These are phyloP conservation scores for Sycon ciliatum DNA, from an alignment of 37 sponge, comb jelly and placozoan genomes.

Conservation along the genomic window DNA sequence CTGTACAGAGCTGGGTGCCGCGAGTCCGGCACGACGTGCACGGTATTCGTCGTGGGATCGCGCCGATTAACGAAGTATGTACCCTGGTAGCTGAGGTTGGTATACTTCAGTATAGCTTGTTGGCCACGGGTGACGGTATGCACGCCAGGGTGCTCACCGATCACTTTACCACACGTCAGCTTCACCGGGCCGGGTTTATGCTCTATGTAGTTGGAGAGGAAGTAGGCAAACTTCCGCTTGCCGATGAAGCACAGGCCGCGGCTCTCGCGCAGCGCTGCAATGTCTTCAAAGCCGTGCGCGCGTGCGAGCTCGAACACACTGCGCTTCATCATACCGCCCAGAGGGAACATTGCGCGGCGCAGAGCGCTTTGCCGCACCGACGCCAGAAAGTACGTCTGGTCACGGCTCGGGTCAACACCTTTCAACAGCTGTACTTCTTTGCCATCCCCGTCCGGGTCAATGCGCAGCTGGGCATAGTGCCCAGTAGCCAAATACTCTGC, in stretches of 20 bases:
- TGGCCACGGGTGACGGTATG: slow-evolving; percentile 59
- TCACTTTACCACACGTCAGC: slow-evolving; percentile 27
- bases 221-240: slow-evolving; percentile 42
- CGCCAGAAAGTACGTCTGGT: slow-evolving; percentile 79
- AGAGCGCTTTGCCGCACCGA: slow-evolving; percentile 22
- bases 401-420: slow-evolving; percentile 54
- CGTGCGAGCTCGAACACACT: slow-evolving; percentile 56
- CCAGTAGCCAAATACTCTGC: slow-evolving; percentile 66
- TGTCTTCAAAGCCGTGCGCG: slow-evolving; percentile 31
- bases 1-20: not conserved
- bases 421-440: slow-evolving; percentile 30
- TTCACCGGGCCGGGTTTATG: slow-evolving; percentile 38
- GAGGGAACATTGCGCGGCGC: slow-evolving; percentile 53
- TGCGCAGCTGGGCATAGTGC: slow-evolving; percentile 58
- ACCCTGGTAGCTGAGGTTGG: not conserved
- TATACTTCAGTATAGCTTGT: slow-evolving; percentile 47
- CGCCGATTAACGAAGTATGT: no score
- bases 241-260: slow-evolving; percentile 81
- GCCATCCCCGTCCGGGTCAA: slow-evolving; percentile 8
- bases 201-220: slow-evolving; percentile 49
- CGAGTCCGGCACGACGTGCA: not conserved
- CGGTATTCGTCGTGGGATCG: slow-evolving; percentile 23
- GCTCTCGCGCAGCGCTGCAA: slow-evolving; percentile 49
- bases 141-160: slow-evolving; percentile 53
- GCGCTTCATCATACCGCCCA: slow-evolving; percentile 61